Conservation (phyloP, 2,888 invertebrate genomes). For the Zhuqinia jingwanae region DNA sequence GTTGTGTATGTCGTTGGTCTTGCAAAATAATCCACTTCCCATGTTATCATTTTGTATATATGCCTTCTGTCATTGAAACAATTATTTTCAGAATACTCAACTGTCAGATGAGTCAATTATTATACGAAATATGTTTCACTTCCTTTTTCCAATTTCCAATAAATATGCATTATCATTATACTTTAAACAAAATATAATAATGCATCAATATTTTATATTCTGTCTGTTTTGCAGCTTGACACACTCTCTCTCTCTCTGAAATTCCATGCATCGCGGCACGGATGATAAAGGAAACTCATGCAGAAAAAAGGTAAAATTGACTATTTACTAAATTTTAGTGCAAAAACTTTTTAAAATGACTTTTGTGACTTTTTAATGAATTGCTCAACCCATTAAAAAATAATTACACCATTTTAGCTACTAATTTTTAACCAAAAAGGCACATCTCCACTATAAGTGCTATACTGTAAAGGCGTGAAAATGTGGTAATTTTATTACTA, state of each 20-base stretch:
- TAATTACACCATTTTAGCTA: not conserved
- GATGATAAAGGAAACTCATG: not conserved
- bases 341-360: no score
- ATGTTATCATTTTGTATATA: not conserved
- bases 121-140: not conserved
- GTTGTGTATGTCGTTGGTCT: not conserved
- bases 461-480: not conserved
- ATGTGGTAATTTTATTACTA: constrained; percentile 16
- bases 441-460: not conserved
- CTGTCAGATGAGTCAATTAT: not conserved
- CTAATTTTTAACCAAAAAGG: constrained; percentile 14
- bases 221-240: not conserved
- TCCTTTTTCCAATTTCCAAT: no score
- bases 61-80: not conserved
- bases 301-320: not conserved
- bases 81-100: not conserved
- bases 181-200: no score
- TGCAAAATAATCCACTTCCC: not conserved
- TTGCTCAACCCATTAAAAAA: constrained; percentile 7
- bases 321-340: not conserved
- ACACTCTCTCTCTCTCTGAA: no score
- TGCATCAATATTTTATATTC: no score
- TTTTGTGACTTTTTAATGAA: constrained; percentile 37
- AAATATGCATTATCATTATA: no score
- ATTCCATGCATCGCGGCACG: not conserved